Conservation (phyloP, 2,888 invertebrate species). For the Carterocephalus palaemon region DNA sequence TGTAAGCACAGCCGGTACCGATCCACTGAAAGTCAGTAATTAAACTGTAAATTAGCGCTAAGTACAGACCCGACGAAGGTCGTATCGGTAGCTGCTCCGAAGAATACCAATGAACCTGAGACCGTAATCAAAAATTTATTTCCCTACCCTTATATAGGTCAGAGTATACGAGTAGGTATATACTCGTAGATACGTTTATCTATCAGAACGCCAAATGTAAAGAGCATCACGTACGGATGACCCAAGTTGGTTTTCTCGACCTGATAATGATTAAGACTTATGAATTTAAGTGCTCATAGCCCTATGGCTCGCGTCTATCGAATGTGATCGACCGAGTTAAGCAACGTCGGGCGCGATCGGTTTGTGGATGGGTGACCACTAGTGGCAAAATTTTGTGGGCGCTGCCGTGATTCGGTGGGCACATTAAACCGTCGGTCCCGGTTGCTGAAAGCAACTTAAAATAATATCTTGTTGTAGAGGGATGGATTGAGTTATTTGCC, state of each 20-base stretch:
- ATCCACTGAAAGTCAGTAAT: slow-evolving; percentile 53
- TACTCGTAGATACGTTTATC: background rate
- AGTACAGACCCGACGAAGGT: slow-evolving; percentile 66
- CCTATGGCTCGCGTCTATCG: too few species aligned
- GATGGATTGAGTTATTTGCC: too few species aligned
- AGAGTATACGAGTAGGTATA: background rate
- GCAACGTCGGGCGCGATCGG: background rate
- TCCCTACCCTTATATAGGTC: slow-evolving; percentile 14
- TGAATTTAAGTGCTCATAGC: too few species aligned
- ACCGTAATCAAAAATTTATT: slow-evolving; percentile 28
- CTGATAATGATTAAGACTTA: too few species aligned
- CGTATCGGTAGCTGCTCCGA: slow-evolving; percentile 54
- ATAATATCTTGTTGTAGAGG: too few species aligned
- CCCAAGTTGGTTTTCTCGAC: too few species aligned
- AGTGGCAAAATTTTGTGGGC: too few species aligned
- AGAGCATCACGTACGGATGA: too few species aligned
- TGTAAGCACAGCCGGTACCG: slow-evolving; percentile 37
- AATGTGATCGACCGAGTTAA: background rate
- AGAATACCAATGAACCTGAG: slow-evolving; percentile 62
- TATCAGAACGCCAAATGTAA: background rate
- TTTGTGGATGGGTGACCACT: too few species aligned
- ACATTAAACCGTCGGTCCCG: too few species aligned
- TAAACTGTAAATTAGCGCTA: slow-evolving; percentile 72
- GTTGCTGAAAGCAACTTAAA: too few species aligned
- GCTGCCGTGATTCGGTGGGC: too few species aligned